phyloP scores from a whole-genome alignment of 2,113 vertebrate species.

The Paradoxurus hermaphroditus region DNA sequence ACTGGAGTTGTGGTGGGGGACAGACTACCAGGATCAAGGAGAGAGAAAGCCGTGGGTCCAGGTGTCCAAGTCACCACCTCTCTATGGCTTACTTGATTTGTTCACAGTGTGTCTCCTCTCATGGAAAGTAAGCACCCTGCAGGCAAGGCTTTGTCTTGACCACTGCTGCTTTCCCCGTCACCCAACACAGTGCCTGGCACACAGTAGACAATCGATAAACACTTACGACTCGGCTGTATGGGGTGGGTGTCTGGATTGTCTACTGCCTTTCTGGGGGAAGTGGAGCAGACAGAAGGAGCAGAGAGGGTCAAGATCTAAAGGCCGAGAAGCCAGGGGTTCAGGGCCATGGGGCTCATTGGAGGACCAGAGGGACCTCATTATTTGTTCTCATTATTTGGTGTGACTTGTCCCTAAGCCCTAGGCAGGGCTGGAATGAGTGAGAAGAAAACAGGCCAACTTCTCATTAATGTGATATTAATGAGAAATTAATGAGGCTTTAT shows the following conservation, averaged over 20 bases:
- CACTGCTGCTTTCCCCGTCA: not conserved
- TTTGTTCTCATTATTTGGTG: not conserved
- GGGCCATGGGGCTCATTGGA: accelerated
- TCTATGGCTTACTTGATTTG: not conserved
- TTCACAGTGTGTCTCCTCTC: not conserved
- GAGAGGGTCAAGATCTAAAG: not conserved
- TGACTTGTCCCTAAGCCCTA: not conserved
- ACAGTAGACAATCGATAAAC: not conserved
- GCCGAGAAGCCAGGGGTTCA: not conserved
- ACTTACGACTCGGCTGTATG: not conserved
- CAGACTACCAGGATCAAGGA: not conserved
- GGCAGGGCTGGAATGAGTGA: conserved; percentile 22
- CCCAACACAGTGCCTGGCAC: not conserved
- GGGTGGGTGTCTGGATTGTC: not conserved
- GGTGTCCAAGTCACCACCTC: not conserved
- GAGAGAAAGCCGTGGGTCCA: not conserved
- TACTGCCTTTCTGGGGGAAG: not conserved
- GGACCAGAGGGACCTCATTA: not conserved
- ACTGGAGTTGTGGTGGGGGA: not conserved
- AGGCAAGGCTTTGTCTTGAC: not conserved
- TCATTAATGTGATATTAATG: not conserved
- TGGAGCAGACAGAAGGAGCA: not conserved
- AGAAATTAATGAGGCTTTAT: not conserved
- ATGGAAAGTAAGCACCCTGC: not conserved
- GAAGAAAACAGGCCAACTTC: not conserved